phyloP scores from a whole-genome alignment of 2,113 vertebrate species.

The Rallus limicola region DNA sequence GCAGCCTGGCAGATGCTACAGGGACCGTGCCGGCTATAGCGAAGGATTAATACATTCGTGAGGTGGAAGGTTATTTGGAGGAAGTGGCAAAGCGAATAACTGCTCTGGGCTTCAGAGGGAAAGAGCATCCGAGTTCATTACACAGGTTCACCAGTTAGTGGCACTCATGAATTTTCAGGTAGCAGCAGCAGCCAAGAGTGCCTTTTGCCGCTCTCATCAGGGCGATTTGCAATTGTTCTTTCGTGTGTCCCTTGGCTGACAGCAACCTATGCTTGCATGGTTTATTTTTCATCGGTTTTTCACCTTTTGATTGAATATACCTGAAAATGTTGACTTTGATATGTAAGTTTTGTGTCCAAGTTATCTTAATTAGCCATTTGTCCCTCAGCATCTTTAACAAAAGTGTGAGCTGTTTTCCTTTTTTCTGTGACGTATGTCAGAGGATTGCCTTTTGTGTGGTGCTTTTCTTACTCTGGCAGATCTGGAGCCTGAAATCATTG shows the following conservation, averaged over 20 bases:
- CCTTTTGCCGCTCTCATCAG: background rate
- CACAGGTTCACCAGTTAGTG: background rate
- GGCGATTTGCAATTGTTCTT: background rate
- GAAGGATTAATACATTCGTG: background rate
- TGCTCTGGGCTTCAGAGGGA: background rate
- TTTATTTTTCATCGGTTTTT: background rate
- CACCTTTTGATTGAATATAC: background rate
- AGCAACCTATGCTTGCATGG: background rate
- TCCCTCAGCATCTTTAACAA: background rate
- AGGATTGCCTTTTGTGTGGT: background rate
- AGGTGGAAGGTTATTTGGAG: background rate
- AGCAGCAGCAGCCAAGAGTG: background rate
- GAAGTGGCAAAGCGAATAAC: background rate
- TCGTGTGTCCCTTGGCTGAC: background rate
- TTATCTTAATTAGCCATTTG: background rate
- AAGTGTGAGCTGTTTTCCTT: background rate
- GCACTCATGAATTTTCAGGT: conserved; percentile 9
- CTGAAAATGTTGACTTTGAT: background rate
- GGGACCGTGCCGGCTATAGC: background rate
- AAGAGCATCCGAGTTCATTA: background rate
- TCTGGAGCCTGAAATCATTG: background rate
- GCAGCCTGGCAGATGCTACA: background rate
- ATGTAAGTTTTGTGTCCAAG: background rate
- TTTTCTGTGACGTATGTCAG: background rate
- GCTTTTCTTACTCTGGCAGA: background rate